Percentiles rank a stretch among this genome's conserved stretches.
Conservation (phyloP, 2,113 vertebrate species). For the Limanda limanda region DNA sequence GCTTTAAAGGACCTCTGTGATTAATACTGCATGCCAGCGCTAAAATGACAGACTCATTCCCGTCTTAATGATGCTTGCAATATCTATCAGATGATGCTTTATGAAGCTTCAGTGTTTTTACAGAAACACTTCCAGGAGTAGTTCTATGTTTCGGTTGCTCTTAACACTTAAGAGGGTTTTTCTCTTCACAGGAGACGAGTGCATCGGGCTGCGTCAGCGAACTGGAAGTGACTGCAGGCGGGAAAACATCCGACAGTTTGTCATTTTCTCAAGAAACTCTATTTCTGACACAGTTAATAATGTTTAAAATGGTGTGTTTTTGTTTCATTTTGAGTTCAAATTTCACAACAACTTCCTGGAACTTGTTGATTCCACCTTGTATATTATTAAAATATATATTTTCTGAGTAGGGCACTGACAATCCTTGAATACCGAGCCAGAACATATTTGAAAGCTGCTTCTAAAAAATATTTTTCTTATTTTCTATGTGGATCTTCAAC, state of each 20-base stretch:
- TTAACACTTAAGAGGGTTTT: conserved; percentile 42
- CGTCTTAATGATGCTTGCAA: conserved; percentile 90
- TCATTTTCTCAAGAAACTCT: background rate
- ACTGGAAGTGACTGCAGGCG: background rate
- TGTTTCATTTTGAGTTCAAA: too few relatives aligned
- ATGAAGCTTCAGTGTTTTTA: conserved; percentile 83
- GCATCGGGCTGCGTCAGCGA: background rate
- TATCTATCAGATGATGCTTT: conserved; percentile 89
- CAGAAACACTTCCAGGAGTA: conserved; percentile 28
- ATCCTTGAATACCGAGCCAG: too few relatives aligned
- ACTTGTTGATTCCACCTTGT: too few relatives aligned
- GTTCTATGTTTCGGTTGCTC: conserved; percentile 45
- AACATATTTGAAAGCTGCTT: too few relatives aligned
- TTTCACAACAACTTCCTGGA: too few relatives aligned
- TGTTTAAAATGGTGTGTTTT: background rate
- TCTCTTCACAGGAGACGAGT: background rate
- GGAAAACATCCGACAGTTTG: background rate
- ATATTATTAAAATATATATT: too few relatives aligned
- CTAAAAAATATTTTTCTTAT: too few relatives aligned
- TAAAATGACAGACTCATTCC: conserved; percentile 91
- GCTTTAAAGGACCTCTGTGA: conserved; percentile 86
- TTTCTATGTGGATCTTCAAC: too few relatives aligned
- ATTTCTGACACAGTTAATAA: background rate
- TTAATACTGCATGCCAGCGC: conserved; percentile 91
- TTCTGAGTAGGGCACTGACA: too few relatives aligned